Base-by-base conservation (phyloP, 92 coral and sea anemone species). In the Scolanthus callimorphus region DNA sequence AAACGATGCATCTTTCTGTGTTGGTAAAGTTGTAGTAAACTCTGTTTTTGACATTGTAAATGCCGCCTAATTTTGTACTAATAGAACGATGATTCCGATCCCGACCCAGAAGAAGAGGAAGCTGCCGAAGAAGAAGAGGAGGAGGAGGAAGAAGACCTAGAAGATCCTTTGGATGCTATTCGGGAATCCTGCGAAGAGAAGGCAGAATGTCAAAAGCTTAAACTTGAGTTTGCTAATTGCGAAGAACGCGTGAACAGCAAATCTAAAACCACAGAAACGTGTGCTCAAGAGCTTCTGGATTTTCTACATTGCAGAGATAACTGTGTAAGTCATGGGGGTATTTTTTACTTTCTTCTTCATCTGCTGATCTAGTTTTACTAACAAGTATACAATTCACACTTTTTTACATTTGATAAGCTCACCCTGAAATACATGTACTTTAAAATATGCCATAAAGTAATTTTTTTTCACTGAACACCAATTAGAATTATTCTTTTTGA, bases 201-300 rank as follows among this genome's bases (percentile, higher is more conserved):
- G 12, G 17, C 82, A 11, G 85, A 73, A 30, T 94, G 99, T 66
- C 60, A 73, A 20, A 86, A 86, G 26, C 49, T 81, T 23, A 81
- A 74, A 57, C 55, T 46, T 52, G 85, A 77, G 25, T 67, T 88
- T 39, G 83, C 73, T 25, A 51, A 20, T 3, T 94, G 99, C 59
- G 74, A 65, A 54, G 75, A 78, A 4, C 86, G 99, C 51, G 99
- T 94, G 37, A 65, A 58, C 51, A 62, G 90, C 78, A 89, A 78
- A 59, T 63, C 83, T 39, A 76, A 74, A 10, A 94, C 99, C 0
- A 88, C 87, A 38, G 99, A 94, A 56, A 89, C 71, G 10, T 94
- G 99, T 73, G 77, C 94, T 20, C 97, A 94, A 67, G 99, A 94
- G 64, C 55, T 94, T 62, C 80, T 94, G 67, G 99, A 94, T 55